Evolutionary conservation across 2,797 vertebrate species (phyloP), one percentile per base, ranked within the genome.

Genomic region (Enteromius radiatus): DNA sequence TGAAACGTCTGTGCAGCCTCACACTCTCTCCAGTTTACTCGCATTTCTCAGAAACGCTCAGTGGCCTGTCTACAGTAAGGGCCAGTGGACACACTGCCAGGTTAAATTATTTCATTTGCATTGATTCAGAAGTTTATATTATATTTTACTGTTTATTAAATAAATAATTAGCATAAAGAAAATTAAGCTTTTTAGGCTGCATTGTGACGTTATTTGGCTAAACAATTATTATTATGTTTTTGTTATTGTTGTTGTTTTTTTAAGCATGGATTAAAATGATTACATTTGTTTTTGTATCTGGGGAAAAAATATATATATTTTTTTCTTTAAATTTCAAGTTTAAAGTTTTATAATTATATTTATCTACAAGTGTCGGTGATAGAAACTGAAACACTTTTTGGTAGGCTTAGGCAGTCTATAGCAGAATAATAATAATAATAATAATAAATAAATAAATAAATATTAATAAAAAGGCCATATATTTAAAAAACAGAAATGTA

Each of bases 11-110:
- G 63, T 93, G 92, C 90, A 98, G 96, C 86, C 84, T 99, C 90
- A 98, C 96, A 0, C 93, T 99, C 83, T 99, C 98, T 1, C 98
- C 98, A 0, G 89, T 99, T 89, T 99, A 99, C 89, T 96, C 95
- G 0, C 98, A 99, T 90, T 97, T 99, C 91, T 97, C 97, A 0
- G 98, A 99, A 93, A 99, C 97, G 0, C 92, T 99, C 86, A 95
- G 91, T 0, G 98, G 98, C 2, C 94, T 99, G 82, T 93, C 88
- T 6, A 97, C 93, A 69, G 96, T 99, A 85, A 93, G 97, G 86
- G 96, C 97, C 64, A 93, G 95, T 0, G 88, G 94, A 59, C 94
- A 94, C 87, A 83, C 94, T 5, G 84, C 90, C 88, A 96, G 97
- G 98, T 99, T 43, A 3, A 43, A 65, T 61, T 5, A 21, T 45